phyloP scores from a whole-genome alignment of 2,113 vertebrate species.

The Microcebus murinus region DNA sequence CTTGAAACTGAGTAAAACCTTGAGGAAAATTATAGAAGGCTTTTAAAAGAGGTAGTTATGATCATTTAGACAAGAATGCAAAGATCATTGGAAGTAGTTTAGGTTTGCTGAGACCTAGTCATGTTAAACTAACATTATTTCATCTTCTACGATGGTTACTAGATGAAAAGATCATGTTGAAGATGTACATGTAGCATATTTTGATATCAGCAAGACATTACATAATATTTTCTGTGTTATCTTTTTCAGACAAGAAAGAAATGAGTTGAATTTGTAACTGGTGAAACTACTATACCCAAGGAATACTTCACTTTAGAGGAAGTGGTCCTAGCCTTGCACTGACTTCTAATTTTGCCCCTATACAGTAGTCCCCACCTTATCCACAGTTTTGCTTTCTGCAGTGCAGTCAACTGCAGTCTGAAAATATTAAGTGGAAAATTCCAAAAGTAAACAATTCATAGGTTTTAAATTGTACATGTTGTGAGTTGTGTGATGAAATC shows the following conservation, averaged over 20 bases:
- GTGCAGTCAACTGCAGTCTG: neutral
- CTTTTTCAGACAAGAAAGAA: neutral
- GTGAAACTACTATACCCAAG: neutral
- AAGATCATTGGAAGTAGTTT: neutral
- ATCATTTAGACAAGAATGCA: neutral
- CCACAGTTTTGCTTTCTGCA: no score
- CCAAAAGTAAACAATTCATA: neutral
- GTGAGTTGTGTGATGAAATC: neutral
- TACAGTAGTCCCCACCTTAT: no score
- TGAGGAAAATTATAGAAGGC: neutral
- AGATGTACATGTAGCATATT: neutral
- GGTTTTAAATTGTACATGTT: neutral
- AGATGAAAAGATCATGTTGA: neutral
- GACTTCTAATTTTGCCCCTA: neutral
- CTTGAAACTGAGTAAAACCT: slow-evolving; percentile 18
- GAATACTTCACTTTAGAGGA: neutral
- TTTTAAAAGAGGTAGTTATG: neutral
- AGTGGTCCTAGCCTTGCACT: neutral
- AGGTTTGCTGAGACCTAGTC: slow-evolving; percentile 15
- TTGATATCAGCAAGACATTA: neutral
- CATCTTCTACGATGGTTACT: neutral
- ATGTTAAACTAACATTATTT: neutral
- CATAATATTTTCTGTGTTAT: slow-evolving; percentile 9
- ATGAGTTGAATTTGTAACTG: slow-evolving; percentile 2
- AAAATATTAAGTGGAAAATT: neutral